Conservation (phyloP, 2,888 invertebrate species). For the Acanthopleura granulata region DNA sequence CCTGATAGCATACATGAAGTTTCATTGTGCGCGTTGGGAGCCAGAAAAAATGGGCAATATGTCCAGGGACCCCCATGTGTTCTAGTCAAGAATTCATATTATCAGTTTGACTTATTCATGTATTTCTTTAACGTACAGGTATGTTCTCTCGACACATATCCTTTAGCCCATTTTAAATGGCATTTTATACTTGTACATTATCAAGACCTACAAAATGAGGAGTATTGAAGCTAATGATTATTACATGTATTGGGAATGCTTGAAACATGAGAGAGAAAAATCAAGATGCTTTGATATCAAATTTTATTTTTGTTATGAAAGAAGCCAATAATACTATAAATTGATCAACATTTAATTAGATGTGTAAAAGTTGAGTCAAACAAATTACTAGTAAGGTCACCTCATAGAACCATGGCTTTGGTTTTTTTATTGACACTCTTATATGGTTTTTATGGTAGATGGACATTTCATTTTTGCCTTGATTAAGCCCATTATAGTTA, state of each 20-base stretch:
- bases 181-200: slow-evolving; percentile 16
- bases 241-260: slow-evolving; percentile 6
- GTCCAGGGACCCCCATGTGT: not conserved
- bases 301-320: slow-evolving; percentile 19
- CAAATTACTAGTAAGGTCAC: not conserved
- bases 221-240: not conserved
- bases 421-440: not conserved
- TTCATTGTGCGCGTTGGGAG: not conserved
- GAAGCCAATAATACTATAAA: slow-evolving; percentile 2
- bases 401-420: not conserved
- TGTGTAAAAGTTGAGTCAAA: not conserved
- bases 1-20: not conserved
- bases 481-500: slow-evolving; percentile 2
- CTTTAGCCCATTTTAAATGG: slow-evolving; percentile 15
- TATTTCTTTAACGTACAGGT: not conserved
- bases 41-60: not conserved
- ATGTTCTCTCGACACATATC: slow-evolving; percentile 7
- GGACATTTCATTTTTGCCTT: slow-evolving; percentile 13
- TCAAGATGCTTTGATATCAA: slow-evolving; percentile 19
- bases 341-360: slow-evolving; percentile 3
- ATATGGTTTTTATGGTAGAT: slow-evolving; percentile 2
- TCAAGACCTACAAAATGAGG: not conserved
- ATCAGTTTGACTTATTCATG: not conserved
- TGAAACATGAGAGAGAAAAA: slow-evolving; percentile 5
- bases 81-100: slow-evolving; percentile 16